phyloP scores from a whole-genome alignment of 2,113 vertebrate genomes.

The Pteropus alecto region DNA sequence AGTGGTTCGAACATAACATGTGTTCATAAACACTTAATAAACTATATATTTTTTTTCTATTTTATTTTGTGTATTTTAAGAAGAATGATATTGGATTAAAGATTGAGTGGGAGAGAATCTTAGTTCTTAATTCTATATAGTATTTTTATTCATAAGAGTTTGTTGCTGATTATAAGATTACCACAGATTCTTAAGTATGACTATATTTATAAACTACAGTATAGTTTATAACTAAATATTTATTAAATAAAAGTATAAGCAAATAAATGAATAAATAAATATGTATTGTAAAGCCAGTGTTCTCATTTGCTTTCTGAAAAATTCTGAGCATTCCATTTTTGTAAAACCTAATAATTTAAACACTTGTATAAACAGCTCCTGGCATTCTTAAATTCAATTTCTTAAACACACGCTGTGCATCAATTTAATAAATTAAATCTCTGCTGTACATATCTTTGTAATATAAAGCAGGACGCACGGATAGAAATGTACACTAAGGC shows the following conservation, averaged over 20 bases:
- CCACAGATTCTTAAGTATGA: neutral
- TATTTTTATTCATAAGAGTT: neutral
- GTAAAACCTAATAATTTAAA: neutral
- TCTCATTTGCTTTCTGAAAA: neutral
- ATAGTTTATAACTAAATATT: neutral
- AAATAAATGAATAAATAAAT: neutral
- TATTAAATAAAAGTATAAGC: neutral
- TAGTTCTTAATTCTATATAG: neutral
- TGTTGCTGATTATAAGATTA: neutral
- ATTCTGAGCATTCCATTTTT: neutral
- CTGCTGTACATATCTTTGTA: neutral
- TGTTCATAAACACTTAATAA: neutral
- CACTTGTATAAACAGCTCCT: neutral
- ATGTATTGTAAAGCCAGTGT: neutral
- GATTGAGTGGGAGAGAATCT: neutral
- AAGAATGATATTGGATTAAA: neutral
- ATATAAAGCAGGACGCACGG: neutral
- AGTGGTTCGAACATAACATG: neutral
- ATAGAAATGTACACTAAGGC: neutral
- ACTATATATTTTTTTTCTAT: neutral
- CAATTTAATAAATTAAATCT: conserved; percentile 40
- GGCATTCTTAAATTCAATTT: neutral
- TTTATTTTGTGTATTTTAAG: neutral
- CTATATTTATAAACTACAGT: neutral
- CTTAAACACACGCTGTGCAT: neutral